A percentile compares a stretch with the other conserved stretches of the same genome.
Conservation (phyloP, 1,140 invertebrate species). For the Antheraea mylitta region DNA sequence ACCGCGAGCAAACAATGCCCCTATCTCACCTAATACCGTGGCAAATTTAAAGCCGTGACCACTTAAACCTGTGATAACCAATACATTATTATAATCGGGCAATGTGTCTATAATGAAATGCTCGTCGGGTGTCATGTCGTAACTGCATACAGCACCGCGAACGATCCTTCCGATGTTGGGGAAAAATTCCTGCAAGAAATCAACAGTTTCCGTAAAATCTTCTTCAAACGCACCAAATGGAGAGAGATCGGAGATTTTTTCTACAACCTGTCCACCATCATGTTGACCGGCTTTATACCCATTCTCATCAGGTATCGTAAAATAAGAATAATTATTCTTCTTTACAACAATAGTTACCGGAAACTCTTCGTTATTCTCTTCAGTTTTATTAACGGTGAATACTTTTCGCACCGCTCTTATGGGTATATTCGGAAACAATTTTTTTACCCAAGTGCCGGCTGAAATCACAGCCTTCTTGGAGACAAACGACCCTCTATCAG, state of each 20-base stretch:
- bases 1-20: background rate
- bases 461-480: background rate
- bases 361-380: background rate
- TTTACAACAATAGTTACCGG: background rate
- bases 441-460: constrained; percentile 7
- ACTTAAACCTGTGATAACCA: constrained; percentile 14
- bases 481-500: background rate
- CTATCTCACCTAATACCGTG: constrained; percentile 14
- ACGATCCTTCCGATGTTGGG: background rate
- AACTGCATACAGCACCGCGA: constrained; percentile 8
- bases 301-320: background rate
- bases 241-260: background rate
- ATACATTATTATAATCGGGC: background rate
- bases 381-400: constrained; percentile 2
- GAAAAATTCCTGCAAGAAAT: constrained; percentile 2
- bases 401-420: constrained; percentile 4
- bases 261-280: background rate
- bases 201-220: background rate
- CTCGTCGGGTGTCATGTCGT: constrained; percentile 14
- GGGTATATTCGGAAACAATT: background rate
- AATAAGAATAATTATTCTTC: background rate
- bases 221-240: background rate
- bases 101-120: constrained; percentile 13
- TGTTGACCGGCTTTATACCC: constrained; percentile 9
- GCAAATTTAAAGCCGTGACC: constrained; percentile 18